Evolutionary conservation across 2,113 vertebrate genomes (phyloP).

Genomic region (Spea multiplicata): DNA sequence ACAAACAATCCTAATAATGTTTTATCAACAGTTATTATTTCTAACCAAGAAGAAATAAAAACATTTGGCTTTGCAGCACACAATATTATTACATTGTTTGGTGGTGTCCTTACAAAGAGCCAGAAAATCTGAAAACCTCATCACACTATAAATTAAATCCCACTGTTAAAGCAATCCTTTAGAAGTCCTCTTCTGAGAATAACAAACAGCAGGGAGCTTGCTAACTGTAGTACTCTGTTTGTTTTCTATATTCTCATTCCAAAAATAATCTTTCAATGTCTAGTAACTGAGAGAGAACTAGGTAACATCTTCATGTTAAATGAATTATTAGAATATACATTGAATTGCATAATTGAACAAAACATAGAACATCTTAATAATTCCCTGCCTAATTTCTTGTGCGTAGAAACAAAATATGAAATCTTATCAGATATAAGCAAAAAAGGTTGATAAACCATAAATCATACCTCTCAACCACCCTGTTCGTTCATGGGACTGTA

Average conservation of each 20-base stretch:
- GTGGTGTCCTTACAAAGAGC: slow-evolving; percentile 7
- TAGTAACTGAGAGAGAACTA: slow-evolving; percentile 18
- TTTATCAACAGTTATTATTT: neutral
- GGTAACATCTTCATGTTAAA: slow-evolving; percentile 9
- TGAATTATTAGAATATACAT: slow-evolving; percentile 19
- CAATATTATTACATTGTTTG: neutral
- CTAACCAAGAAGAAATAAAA: neutral
- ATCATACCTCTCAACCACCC: too few relatives aligned
- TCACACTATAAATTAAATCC: slow-evolving; percentile 40
- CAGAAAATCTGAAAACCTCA: slow-evolving; percentile 28
- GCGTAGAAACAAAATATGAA: too few relatives aligned
- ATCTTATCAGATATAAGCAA: too few relatives aligned
- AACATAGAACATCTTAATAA: neutral
- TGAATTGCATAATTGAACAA: slow-evolving; percentile 24
- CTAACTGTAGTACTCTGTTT: slow-evolving; percentile 14
- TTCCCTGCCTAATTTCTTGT: too few relatives aligned
- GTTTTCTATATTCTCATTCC: slow-evolving; percentile 15
- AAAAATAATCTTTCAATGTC: slow-evolving; percentile 25
- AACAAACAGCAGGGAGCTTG: slow-evolving; percentile 20
- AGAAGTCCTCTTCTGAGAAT: slow-evolving; percentile 30
- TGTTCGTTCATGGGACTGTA: too few relatives aligned
- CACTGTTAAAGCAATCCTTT: slow-evolving; percentile 33
- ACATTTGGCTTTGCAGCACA: neutral
- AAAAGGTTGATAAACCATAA: too few relatives aligned
- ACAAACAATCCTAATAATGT: neutral